Percentiles rank a stretch among this genome's conserved stretches.
Evolutionary conservation across 2,113 vertebrate species (phyloP).

Genomic region (Morone saxatilis): DNA sequence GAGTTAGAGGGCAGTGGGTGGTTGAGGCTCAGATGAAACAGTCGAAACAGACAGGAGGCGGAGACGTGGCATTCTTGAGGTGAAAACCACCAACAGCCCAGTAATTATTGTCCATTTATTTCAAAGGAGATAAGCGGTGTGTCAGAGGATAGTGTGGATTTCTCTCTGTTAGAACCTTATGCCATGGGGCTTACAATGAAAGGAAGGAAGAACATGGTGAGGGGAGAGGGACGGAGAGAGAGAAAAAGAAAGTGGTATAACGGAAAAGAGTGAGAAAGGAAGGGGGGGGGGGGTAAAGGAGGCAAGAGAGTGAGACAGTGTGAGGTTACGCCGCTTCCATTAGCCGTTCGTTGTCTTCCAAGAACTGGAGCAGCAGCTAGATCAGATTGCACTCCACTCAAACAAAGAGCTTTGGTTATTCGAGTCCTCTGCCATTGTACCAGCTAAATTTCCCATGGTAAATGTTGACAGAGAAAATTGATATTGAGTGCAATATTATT

Average conservation of each 20-base stretch:
- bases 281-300: neutral
- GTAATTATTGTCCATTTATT: slow-evolving; percentile 61
- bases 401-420: slow-evolving; percentile 77
- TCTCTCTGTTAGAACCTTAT: slow-evolving; percentile 48
- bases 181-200: slow-evolving; percentile 43
- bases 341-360: slow-evolving; percentile 73
- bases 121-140: slow-evolving; percentile 49
- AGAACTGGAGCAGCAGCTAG: slow-evolving; percentile 71
- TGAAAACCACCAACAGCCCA: slow-evolving; percentile 50
- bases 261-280: neutral
- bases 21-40: slow-evolving; percentile 19
- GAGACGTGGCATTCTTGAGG: slow-evolving; percentile 38
- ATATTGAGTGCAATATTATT: slow-evolving; percentile 73
- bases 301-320: slow-evolving; percentile 53
- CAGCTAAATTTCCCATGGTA: slow-evolving; percentile 74
- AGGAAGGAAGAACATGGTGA: slow-evolving; percentile 3
- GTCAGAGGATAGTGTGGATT: slow-evolving; percentile 34
- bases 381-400: slow-evolving; percentile 77
- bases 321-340: slow-evolving; percentile 76
- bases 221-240: neutral
- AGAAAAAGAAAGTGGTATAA: neutral
- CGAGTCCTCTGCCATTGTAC: slow-evolving; percentile 68
- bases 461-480: slow-evolving; percentile 79
- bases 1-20: slow-evolving; percentile 7
- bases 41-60: slow-evolving; percentile 1